phyloP scores from a whole-genome alignment of 2,113 vertebrate species.

The Anhinga rufa region DNA sequence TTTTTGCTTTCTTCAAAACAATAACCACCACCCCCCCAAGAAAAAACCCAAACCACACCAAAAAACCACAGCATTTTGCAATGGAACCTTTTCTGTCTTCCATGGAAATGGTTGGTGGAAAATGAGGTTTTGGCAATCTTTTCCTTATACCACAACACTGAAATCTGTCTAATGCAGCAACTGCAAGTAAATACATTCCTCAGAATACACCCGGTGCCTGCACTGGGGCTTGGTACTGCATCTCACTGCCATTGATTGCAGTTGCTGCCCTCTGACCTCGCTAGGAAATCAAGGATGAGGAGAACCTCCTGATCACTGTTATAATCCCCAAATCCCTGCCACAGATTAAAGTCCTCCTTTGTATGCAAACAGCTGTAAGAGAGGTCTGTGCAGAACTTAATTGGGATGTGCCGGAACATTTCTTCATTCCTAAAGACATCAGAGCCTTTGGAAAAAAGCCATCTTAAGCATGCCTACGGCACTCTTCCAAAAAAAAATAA shows the following conservation, averaged over 20 bases:
- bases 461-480: too few relatives aligned
- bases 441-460: not conserved
- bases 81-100: not conserved
- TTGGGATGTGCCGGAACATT: not conserved
- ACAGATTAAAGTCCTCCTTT: not conserved
- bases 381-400: not conserved
- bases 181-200: not conserved
- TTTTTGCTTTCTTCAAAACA: not conserved
- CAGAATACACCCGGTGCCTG: not conserved
- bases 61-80: not conserved
- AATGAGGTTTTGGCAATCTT: not conserved
- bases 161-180: not conserved
- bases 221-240: not conserved
- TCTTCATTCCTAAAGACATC: not conserved
- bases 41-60: not conserved
- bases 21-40: not conserved
- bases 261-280: not conserved
- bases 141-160: not conserved
- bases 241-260: not conserved
- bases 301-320: not conserved
- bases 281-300: not conserved
- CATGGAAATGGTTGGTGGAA: not conserved
- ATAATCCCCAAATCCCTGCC: not conserved
- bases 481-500: too few relatives aligned
- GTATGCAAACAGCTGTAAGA: not conserved